These are phyloP conservation scores for Stictocephala bisonia DNA, from an alignment of 2,888 invertebrate genomes.

Conservation along the genomic window DNA sequence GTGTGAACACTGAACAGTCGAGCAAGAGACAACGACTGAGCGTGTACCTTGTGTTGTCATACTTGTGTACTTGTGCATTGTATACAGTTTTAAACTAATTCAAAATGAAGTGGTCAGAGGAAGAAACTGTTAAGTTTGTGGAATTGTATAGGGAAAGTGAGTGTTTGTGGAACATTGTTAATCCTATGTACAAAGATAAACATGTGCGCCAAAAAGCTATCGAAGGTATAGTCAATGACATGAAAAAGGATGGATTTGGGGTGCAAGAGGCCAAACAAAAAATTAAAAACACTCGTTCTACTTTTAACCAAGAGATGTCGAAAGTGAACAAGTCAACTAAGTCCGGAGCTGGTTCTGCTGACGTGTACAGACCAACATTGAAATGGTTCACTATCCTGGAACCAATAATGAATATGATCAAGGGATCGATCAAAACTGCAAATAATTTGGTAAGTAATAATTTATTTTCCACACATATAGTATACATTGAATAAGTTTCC, in stretches of 20 bases:
- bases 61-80: no score
- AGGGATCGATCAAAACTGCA: neutral
- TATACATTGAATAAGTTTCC: no score
- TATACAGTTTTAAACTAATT: neutral
- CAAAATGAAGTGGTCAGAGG: neutral
- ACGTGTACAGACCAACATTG: constrained; percentile 39
- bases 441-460: neutral
- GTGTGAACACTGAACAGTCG: neutral
- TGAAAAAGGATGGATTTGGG: neutral
- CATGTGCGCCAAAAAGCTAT: neutral
- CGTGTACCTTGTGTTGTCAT: no score
- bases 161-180: neutral
- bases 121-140: neutral
- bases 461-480: no score
- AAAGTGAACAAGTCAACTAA: constrained; percentile 42
- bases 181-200: neutral
- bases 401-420: constrained; percentile 36
- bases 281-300: neutral
- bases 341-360: constrained; percentile 21
- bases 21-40: no score
- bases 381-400: constrained; percentile 43
- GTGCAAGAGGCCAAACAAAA: neutral
- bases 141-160: neutral
- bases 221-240: neutral
- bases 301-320: neutral